Percentiles rank a stretch among this genome's conserved stretches.
These are phyloP conservation scores for Triplophysa tibetana DNA, from an alignment of 2,113 vertebrate species.

Conservation along the genomic window DNA sequence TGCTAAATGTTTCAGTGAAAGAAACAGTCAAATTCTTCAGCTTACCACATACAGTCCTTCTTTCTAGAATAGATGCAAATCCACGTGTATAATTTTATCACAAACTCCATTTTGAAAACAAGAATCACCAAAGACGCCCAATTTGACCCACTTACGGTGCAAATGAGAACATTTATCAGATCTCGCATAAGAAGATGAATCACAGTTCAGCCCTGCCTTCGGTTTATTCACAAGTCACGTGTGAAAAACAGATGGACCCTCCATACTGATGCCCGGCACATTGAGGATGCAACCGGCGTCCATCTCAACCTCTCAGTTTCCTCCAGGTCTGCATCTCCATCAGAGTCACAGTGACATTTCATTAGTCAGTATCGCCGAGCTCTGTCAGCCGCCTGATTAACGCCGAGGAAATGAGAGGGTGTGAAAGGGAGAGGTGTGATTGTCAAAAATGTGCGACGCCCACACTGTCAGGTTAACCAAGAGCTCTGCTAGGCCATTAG, in stretches of 20 bases:
- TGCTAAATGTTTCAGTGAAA: no score
- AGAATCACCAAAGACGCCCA: not conserved
- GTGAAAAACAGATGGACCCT: conserved; percentile 21
- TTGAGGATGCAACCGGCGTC: not conserved
- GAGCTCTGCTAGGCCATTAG: conserved; percentile 18
- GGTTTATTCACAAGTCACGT: not conserved
- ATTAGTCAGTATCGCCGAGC: conserved; percentile 46
- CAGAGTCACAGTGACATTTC: conserved; percentile 52
- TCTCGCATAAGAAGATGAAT: not conserved
- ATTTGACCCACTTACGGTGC: not conserved
- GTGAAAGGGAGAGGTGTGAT: conserved; percentile 44
- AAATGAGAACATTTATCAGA: not conserved
- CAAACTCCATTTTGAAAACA: not conserved
- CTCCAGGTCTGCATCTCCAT: conserved; percentile 38
- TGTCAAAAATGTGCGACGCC: conserved; percentile 30
- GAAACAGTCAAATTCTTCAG: not conserved
- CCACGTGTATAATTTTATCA: not conserved
- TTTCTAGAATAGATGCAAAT: not conserved
- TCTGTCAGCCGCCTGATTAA: conserved; percentile 46
- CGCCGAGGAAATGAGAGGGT: conserved; percentile 20
- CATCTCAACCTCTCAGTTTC: conserved; percentile 15
- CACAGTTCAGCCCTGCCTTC: not conserved
- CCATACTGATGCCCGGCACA: not conserved
- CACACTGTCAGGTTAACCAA: conserved; percentile 42
- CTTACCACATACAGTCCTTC: not conserved